Evolutionary conservation across 2,888 invertebrate species (phyloP), one percentile per base, ranked within the genome.

Genomic region (Tetheella fluctuosa): DNA sequence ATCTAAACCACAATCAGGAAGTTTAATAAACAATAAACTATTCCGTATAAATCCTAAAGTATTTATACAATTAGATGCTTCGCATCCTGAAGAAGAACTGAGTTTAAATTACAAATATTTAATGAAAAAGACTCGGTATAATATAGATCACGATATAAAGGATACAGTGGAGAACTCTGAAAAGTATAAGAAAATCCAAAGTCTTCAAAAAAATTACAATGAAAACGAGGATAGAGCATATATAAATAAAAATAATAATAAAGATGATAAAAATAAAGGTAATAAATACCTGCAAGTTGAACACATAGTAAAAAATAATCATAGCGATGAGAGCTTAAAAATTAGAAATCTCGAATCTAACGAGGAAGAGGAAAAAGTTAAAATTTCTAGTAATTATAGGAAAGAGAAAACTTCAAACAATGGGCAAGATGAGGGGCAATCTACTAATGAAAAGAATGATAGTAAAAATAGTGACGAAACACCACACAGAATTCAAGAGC

Each of bases 41-140:
- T 15, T 39, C 15, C 61, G 60, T 54, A 70, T 67, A n/a, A 42
- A 67, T n/a, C 42, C 61, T 1, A 39, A 64, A 30, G 68, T 61
- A 0, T 65, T 71, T 37, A 59, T 66, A 1, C 62, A 67, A 52
- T 67, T 67, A 25, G 65, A 63, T 12, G 42, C 59, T 7, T 42
- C 57, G 0, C 39, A 54, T 2, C 53, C 62, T 17, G 61, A 59
- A 0, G 63, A 68, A 39, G 64, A 69, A 20, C 57, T 79, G 6
- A 71, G 66, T 52, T 67, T 79, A 8, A 79, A 76, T 55, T 80
- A 63, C 28, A 74, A 74, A 57, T 60, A 73, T 52, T 70, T 79
- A 23, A 74, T 64, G 6, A 64, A 59, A 39, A 62, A 25, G 53
- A 12, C 13, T 3, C 30, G 17, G 10, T 7, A 12, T 25, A 30